Conservation (phyloP, 1,140 invertebrate species). For the Pogonus chalceus region DNA sequence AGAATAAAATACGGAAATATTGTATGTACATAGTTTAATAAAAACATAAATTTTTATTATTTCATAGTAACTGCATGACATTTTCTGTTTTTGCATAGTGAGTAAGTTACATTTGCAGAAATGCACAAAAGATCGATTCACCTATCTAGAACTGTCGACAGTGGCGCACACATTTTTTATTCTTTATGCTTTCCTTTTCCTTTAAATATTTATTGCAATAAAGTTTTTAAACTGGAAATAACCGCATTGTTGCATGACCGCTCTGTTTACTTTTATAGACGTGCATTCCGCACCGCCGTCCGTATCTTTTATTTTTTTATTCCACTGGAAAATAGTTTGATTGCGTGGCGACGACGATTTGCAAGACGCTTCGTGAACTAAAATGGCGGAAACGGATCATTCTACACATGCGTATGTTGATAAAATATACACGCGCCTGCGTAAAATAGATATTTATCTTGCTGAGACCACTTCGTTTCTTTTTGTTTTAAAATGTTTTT, state of each 20-base stretch:
- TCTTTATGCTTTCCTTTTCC: not conserved
- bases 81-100: too few relatives aligned
- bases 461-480: not conserved
- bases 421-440: not conserved
- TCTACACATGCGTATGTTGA: not conserved
- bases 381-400: not conserved
- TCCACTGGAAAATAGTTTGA: not conserved
- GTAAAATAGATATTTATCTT: not conserved
- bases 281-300: not conserved
- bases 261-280: not conserved
- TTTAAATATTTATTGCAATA: slow-evolving; percentile 7
- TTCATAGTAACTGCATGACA: not conserved
- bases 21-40: too few relatives aligned
- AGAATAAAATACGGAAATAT: too few relatives aligned
- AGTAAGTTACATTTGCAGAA: not conserved
- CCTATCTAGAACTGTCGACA: not conserved
- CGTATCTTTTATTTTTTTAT: not conserved
- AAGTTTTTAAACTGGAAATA: not conserved
- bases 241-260: slow-evolving; percentile 5
- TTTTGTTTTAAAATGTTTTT: not conserved
- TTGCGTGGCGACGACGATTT: not conserved
- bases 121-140: not conserved
- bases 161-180: not conserved
- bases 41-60: too few relatives aligned
- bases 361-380: not conserved